These are phyloP conservation scores for Cyclopterus lumpus DNA, from an alignment of 2,797 vertebrate species.

Conservation along the genomic window DNA sequence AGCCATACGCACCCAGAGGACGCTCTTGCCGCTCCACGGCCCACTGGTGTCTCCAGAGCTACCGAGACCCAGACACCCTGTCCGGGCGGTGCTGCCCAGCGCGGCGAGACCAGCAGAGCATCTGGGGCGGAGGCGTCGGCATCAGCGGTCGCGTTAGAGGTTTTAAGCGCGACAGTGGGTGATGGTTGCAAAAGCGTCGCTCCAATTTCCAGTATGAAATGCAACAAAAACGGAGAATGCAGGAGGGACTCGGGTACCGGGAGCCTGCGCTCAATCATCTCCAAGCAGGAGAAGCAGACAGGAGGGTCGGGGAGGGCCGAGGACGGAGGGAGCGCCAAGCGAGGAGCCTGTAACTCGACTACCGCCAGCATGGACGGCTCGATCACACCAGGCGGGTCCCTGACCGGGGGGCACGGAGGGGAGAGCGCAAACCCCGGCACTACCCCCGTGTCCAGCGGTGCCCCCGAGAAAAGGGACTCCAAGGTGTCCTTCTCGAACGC, in stretches of 20 bases:
- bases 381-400: constrained; percentile 79
- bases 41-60: constrained; percentile 75
- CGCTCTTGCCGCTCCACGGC: constrained; percentile 76
- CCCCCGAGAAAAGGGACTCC: constrained; percentile 85
- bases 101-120: constrained; percentile 73
- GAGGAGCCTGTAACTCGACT: constrained; percentile 82
- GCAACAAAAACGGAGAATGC: constrained; percentile 91
- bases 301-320: constrained; percentile 75
- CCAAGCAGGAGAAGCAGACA: constrained; percentile 83
- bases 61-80: constrained; percentile 75
- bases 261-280: constrained; percentile 86
- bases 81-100: constrained; percentile 82
- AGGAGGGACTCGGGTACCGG: constrained; percentile 86
- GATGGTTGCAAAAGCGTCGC: constrained; percentile 76
- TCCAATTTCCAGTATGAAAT: constrained; percentile 85
- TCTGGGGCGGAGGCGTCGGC: constrained; percentile 71
- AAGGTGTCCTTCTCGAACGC: constrained; percentile 88
- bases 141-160: constrained; percentile 69
- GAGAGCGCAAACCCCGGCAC: constrained; percentile 72
- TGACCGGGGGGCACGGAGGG: constrained; percentile 78
- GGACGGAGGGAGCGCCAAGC: constrained; percentile 77
- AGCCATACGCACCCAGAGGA: constrained; percentile 79
- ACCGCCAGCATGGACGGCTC: constrained; percentile 85
- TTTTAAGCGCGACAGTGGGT: constrained; percentile 73
- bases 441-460: constrained; percentile 70